Conservation (phyloP, 1,140 invertebrate genomes). For the Eueides isabella region DNA sequence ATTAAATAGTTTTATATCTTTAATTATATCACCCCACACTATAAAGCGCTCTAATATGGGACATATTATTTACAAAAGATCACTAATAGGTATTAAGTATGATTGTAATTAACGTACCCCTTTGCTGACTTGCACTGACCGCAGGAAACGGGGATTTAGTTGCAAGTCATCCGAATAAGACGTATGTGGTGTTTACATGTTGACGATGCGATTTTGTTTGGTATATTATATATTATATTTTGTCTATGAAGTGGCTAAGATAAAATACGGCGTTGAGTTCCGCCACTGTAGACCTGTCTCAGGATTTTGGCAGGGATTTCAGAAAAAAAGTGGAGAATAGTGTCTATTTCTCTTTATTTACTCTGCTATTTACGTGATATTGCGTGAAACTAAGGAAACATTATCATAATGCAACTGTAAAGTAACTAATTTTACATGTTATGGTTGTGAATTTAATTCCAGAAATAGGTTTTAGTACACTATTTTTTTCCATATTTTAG, state of each 20-base stretch:
- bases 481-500: no score
- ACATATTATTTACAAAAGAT: constrained; percentile 52
- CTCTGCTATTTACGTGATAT: no score
- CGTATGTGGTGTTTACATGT: constrained; percentile 25
- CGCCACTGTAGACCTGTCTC: no score
- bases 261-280: no score
- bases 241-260: not conserved
- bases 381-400: no score
- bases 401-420: no score
- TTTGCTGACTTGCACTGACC: constrained; percentile 62
- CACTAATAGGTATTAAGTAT: constrained; percentile 56
- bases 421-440: no score
- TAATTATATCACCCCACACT: constrained; percentile 4
- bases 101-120: constrained; percentile 55
- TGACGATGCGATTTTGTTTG: constrained; percentile 20
- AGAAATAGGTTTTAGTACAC: no score
- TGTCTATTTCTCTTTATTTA: no score
- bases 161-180: constrained; percentile 56
- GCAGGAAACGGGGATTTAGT: constrained; percentile 53
- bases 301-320: no score
- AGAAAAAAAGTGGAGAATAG: no score
- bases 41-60: constrained; percentile 17
- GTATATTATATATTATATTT: not conserved
- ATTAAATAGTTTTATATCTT: not conserved
- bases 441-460: no score